Conservation (phyloP, 2,113 vertebrate genomes). For the Peromyscus leucopus region DNA sequence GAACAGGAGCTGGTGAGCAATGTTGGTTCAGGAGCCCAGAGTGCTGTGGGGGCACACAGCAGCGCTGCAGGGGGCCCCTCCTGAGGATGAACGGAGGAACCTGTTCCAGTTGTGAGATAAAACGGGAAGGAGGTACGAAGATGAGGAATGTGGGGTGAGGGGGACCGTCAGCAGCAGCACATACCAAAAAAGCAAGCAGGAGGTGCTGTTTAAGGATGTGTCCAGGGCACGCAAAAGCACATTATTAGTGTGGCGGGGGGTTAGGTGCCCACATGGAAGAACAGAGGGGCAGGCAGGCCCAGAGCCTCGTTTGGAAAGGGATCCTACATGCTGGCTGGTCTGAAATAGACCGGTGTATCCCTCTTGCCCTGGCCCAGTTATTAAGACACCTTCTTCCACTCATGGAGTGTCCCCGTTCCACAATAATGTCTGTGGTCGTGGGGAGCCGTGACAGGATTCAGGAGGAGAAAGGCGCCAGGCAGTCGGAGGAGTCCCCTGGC, state of each 20-base stretch:
- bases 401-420: background rate
- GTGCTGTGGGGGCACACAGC: background rate
- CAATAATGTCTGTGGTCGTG: background rate
- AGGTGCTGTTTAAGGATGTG: background rate
- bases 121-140: background rate
- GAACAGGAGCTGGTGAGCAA: rapidly evolving
- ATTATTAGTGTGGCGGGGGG: background rate
- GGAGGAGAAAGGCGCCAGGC: background rate
- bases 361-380: background rate
- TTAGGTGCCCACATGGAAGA: no score
- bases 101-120: background rate
- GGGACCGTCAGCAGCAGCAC: no score
- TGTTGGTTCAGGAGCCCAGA: rapidly evolving
- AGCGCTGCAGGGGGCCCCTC: background rate
- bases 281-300: background rate
- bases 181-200: background rate
- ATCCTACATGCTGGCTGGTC: background rate
- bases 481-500: background rate
- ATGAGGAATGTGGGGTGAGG: background rate
- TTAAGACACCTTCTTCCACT: background rate
- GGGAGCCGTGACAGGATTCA: background rate
- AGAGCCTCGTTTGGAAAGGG: background rate
- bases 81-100: background rate
- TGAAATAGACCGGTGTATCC: background rate
- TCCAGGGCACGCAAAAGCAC: background rate